Evolutionary conservation across 2,113 vertebrate species (phyloP).

Genomic region (Sapayoa aenigma): DNA sequence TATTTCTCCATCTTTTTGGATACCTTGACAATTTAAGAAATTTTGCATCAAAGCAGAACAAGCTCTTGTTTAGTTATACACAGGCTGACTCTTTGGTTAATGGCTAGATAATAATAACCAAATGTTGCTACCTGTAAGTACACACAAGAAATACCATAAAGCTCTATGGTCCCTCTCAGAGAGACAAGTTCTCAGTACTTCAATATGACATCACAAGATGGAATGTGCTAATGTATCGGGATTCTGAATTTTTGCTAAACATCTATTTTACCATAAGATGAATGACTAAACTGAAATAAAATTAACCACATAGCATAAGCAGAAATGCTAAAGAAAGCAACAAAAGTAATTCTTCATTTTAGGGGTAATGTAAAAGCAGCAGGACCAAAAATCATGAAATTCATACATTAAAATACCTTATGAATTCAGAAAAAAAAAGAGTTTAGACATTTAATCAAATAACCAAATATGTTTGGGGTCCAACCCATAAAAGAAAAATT

Average conservation of each 20-base stretch:
- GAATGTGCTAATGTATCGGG: neutral
- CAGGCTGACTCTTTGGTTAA: neutral
- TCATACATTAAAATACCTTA: neutral
- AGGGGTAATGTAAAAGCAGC: neutral
- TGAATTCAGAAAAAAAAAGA: neutral
- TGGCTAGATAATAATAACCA: neutral
- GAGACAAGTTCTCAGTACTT: neutral
- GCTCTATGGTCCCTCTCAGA: neutral
- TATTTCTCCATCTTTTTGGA: neutral
- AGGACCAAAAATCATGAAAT: neutral
- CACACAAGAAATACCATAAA: neutral
- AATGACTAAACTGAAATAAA: neutral
- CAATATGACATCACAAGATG: neutral
- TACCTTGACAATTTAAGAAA: neutral
- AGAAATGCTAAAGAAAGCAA: neutral
- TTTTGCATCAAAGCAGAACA: neutral
- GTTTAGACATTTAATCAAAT: neutral
- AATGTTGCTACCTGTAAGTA: neutral
- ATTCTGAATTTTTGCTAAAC: neutral
- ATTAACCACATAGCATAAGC: rapidly evolving
- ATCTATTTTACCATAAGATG: neutral
- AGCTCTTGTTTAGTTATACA: neutral
- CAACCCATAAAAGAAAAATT: neutral
- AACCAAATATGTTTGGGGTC: neutral
- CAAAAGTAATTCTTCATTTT: neutral